Evolutionary conservation across 1,140 invertebrate genomes (phyloP), one percentile per base, ranked within the genome.

Genomic region (Triops longicaudatus): DNA sequence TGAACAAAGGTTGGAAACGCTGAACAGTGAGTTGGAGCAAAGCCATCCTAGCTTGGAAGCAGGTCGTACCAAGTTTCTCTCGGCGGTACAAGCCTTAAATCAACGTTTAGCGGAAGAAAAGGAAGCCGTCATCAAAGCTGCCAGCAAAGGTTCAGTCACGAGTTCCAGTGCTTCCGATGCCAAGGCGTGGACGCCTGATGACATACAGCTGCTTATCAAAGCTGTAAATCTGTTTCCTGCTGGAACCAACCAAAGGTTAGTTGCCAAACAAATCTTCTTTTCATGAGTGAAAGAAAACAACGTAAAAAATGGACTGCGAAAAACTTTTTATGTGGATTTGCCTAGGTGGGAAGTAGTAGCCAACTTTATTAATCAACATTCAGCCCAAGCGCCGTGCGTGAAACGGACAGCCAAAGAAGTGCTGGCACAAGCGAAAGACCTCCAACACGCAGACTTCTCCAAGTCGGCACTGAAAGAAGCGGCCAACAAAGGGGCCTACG

Each of bases 181-280:
- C 28, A 77, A 83, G 10, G 85, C 88, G 9, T 99, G 97, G 97
- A 89, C 86, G 26, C 88, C 89, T 74, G 88, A 89, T 76, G 95
- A 98, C 81, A 85, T 95, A 0, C 92, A 96, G 80, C 83, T 97
- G 22, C 86, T 99, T 1, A 96, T 98, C 26, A 98, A 98, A 84
- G 96, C 94, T 43, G 95, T 98, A 0, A 98, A 98, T 86, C 83
- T 98, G 1, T 98, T 98, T 83, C 96, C 97, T 0, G 95, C 96
- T 71, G 97, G 97, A 17, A 98, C 97, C 0, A 93, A 91, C 83
- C 93, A 97, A 82, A 88, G 95, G 80, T 88, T 78, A 78, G 76
- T 73, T 9, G 43, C 50, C 26, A 73, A 37, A 31, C 41, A n/a
- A n/a, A n/a, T n/a, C n/a, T n/a, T 17, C 1, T 26, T 44, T 78